Evolutionary conservation across 2,113 vertebrate genomes (phyloP).

Genomic region (Tylochromis polylepis): DNA sequence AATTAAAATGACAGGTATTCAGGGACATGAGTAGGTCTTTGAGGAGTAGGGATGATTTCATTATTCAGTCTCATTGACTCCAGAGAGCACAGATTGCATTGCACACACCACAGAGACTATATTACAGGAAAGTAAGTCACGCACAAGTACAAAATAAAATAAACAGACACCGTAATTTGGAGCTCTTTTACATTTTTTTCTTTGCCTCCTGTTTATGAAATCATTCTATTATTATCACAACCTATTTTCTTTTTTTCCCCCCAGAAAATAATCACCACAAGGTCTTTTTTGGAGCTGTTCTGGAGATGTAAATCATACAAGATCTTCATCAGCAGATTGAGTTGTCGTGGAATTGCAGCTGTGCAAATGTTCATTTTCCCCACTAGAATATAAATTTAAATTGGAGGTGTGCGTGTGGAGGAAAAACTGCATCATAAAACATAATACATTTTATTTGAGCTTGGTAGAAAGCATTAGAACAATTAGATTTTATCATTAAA

Average conservation of each 20-base stretch:
- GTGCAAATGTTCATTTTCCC: neutral
- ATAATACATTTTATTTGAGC: neutral
- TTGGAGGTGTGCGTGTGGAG: neutral
- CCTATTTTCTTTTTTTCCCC: fast-evolving
- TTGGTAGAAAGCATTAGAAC: neutral
- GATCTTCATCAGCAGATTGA: neutral
- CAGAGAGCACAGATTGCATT: neutral
- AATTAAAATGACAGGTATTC: slow-evolving; percentile 58
- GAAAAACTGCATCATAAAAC: neutral
- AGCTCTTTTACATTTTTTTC: neutral
- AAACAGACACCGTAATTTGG: neutral
- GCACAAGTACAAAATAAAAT: neutral
- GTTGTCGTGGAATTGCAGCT: neutral
- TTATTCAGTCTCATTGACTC: slow-evolving; percentile 30
- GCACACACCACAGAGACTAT: neutral
- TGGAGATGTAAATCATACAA: neutral
- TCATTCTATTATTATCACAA: neutral
- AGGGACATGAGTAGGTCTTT: slow-evolving; percentile 2
- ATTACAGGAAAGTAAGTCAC: neutral
- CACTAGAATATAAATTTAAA: neutral
- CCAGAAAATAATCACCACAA: neutral
- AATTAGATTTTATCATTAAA: neutral
- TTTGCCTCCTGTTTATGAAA: neutral
- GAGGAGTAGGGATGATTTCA: slow-evolving; percentile 31
- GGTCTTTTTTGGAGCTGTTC: neutral